Conservation (phyloP, 2,113 vertebrate genomes). For the Pica pica region DNA sequence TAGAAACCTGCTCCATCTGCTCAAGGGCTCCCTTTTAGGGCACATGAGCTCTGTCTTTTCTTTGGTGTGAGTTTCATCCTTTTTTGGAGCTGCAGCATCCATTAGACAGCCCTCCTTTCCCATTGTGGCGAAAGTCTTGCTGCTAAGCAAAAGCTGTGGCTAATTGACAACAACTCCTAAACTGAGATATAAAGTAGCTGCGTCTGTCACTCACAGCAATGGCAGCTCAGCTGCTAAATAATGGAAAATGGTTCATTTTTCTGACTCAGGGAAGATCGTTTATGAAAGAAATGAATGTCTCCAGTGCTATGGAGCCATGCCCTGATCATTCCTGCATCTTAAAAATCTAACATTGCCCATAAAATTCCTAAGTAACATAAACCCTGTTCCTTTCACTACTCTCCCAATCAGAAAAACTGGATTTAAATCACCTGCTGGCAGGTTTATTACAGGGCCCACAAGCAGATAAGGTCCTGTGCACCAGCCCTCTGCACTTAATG, state of each 20-base stretch:
- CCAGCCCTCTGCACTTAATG: conserved; percentile 28
- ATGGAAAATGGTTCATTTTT: background rate
- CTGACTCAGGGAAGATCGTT: background rate
- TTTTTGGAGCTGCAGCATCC: background rate
- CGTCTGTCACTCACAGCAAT: background rate
- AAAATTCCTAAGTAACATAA: conserved; percentile 38
- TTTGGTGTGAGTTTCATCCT: background rate
- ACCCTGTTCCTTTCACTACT: background rate
- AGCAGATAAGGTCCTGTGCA: conserved; percentile 54
- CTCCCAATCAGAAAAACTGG: conserved; percentile 38
- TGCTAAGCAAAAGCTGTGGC: background rate
- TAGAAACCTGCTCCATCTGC: conserved; percentile 31
- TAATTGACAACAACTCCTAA: conserved; percentile 2
- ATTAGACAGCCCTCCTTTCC: background rate
- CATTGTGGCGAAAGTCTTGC: background rate
- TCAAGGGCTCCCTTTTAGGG: background rate
- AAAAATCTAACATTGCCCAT: conserved; percentile 11
- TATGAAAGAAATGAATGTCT: background rate
- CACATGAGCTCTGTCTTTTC: background rate
- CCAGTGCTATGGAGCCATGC: background rate
- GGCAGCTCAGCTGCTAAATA: background rate
- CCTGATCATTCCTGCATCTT: background rate
- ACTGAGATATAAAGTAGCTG: background rate
- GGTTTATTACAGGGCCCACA: conserved; percentile 53
- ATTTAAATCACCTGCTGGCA: conserved; percentile 59